Base-by-base conservation (phyloP, 2,113 vertebrate species). In the Pollachius pollachius region DNA sequence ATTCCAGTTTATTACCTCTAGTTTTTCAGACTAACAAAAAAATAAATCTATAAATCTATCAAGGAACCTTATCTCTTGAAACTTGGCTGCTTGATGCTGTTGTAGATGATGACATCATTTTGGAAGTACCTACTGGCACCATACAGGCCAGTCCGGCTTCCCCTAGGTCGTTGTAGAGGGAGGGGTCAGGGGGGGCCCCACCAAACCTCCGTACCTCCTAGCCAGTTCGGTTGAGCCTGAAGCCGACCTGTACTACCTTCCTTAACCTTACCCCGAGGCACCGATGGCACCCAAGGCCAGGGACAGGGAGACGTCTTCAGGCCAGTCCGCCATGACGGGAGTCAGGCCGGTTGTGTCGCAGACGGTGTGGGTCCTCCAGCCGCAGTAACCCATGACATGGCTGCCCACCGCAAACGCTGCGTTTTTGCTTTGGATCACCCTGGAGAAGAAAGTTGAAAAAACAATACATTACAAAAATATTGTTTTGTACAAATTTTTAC, bases 391-490 rank as follows among this genome's bases (percentile, higher is more conserved):
- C 21, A 94, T 12, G 0, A 93, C 94, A 61, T 90, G 83, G 13
- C 79, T 37, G 1, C 94, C 95, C 13, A 77, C 87, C 0, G 86
- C 85, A 25, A 94, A 95, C 4, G 75, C 77, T 23, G 92, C 25
- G 72, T 95, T 94, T 34, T 93, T 94, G 75, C 95, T 97, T 86
- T 95, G 92, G 52, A 94, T 37, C 75, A 94, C 81, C 82, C 95
- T 97, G 63, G 3, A 62, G 72, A 70, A 78, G 87, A 67, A 66
- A 74, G 37, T 52, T 67, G 2, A 64, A 65, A 25, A 71, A 16
- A 65, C 15, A 73, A 18, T 54, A 8, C 13, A 12, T 34, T 17
- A 41, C 1, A 16, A 54, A 4, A 16, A 69, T 57, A 1, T 16
- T 2, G 16, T 16, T 21, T 25, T 21, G 9, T 23, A n/a, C 6